A percentile compares a stretch with the other conserved stretches of the same genome.
Conservation (phyloP, 64 coral and sea anemone genomes). For the Hydrozoanthus tunicans region DNA sequence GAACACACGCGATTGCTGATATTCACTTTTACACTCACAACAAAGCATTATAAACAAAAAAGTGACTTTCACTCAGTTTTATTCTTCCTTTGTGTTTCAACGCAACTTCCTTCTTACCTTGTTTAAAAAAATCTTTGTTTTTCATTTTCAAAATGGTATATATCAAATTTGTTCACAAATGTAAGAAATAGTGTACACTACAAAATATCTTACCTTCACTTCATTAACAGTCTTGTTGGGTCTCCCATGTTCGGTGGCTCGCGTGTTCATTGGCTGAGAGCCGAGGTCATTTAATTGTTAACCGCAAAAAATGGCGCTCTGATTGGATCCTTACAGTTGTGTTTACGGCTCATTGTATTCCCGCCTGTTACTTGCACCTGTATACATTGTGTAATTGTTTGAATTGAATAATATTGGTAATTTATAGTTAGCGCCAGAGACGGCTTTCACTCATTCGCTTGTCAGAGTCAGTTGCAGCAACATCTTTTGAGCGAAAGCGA, state of each 20-base stretch:
- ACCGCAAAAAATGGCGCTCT: slow-evolving; percentile 54
- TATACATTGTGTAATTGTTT: slow-evolving; percentile 88
- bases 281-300: slow-evolving; percentile 94
- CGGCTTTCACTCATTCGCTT: slow-evolving; percentile 88
- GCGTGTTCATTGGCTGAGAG: slow-evolving; percentile 63
- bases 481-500: slow-evolving; percentile 25
- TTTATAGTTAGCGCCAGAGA: slow-evolving; percentile 99
- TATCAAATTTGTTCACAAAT: slow-evolving; percentile 25
- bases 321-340: slow-evolving; percentile 75
- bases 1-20: slow-evolving; percentile 49
- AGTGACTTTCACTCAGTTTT: slow-evolving; percentile 43
- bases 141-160: slow-evolving; percentile 3
- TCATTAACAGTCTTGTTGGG: slow-evolving; percentile 85
- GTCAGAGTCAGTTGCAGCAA: slow-evolving; percentile 27
- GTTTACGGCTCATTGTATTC: slow-evolving; percentile 93
- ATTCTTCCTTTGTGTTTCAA: slow-evolving; percentile 1
- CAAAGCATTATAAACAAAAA: slow-evolving; percentile 62
- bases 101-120: neutral
- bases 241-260: slow-evolving; percentile 49
- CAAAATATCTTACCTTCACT: slow-evolving; percentile 63
- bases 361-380: slow-evolving; percentile 91
- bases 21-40: slow-evolving; percentile 47
- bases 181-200: slow-evolving; percentile 41
- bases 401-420: slow-evolving; percentile 95
- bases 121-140: slow-evolving; percentile 1